These are phyloP conservation scores for Sebastes oblongus DNA, from an alignment of 2,797 vertebrate genomes.

Conservation along the genomic window DNA sequence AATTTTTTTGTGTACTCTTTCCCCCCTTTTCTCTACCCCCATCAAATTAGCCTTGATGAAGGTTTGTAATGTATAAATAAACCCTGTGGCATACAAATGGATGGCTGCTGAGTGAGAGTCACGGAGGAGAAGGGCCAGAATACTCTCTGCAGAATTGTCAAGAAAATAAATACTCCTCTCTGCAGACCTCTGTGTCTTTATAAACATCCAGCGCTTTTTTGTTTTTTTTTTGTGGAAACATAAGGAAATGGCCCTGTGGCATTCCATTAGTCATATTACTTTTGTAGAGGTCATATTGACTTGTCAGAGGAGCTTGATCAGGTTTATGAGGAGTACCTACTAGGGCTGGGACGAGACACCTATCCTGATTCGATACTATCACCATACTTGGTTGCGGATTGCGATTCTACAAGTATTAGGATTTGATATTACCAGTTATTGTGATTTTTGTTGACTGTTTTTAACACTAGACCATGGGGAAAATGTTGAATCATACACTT, in stretches of 20 bases:
- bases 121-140: conserved; percentile 73
- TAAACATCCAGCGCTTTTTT: conserved; percentile 74
- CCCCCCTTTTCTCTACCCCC: conserved; percentile 66
- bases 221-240: conserved; percentile 49
- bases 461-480: no score
- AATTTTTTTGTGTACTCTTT: conserved; percentile 67
- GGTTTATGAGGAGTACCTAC: conserved; percentile 25
- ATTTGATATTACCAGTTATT: no score
- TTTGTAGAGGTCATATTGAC: conserved; percentile 48
- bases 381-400: no score
- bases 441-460: no score
- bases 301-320: conserved; percentile 26
- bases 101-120: conserved; percentile 83
- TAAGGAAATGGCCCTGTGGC: conserved; percentile 71
- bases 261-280: conserved; percentile 70
- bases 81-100: conserved; percentile 83
- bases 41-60: conserved; percentile 87
- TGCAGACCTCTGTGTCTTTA: conserved; percentile 77
- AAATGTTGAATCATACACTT: no score
- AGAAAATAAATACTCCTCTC: conserved; percentile 83
- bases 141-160: conserved; percentile 78
- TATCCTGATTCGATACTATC: no score
- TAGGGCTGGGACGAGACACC: no score
- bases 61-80: conserved; percentile 86
- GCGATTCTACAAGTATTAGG: no score